A percentile compares a stretch with the other conserved stretches of the same genome.
phyloP scores from a whole-genome alignment of 2,797 vertebrate genomes.

The Zenarchopterus dispar region DNA sequence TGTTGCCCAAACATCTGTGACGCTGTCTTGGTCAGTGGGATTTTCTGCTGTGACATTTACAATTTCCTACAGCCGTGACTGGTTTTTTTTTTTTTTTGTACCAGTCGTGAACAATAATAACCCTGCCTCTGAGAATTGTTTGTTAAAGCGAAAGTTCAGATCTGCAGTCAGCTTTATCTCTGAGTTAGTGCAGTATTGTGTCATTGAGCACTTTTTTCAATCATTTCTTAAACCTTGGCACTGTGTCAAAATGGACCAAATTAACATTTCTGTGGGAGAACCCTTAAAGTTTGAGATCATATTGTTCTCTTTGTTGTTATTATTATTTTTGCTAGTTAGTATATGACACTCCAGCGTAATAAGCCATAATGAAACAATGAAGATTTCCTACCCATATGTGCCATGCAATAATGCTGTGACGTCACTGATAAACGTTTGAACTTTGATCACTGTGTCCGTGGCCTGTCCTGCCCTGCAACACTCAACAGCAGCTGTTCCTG shows the following conservation, averaged over 20 bases:
- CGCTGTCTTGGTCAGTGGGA: too few species aligned
- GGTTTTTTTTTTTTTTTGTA: too few species aligned
- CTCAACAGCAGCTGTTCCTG: constrained; percentile 14
- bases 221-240: constrained; percentile 39
- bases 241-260: constrained; percentile 76
- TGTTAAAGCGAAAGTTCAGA: constrained; percentile 11
- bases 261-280: constrained; percentile 36
- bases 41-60: too few species aligned
- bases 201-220: constrained; percentile 27
- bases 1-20: too few species aligned
- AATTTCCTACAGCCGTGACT: too few species aligned
- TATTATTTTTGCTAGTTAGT: constrained; percentile 25
- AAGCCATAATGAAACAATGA: constrained; percentile 70
- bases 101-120: not conserved
- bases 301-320: constrained; percentile 37
- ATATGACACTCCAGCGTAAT: constrained; percentile 49
- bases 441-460: constrained; percentile 59
- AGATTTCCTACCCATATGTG: constrained; percentile 52
- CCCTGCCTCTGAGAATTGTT: not conserved
- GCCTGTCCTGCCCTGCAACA: constrained; percentile 11
- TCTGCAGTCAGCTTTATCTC: constrained; percentile 9
- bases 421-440: constrained; percentile 32
- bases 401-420: constrained; percentile 64
- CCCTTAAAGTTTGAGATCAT: constrained; percentile 20
- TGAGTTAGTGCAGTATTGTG: constrained; percentile 2